Conservation (phyloP, 2,113 vertebrate genomes). For the Larimichthys crocea region DNA sequence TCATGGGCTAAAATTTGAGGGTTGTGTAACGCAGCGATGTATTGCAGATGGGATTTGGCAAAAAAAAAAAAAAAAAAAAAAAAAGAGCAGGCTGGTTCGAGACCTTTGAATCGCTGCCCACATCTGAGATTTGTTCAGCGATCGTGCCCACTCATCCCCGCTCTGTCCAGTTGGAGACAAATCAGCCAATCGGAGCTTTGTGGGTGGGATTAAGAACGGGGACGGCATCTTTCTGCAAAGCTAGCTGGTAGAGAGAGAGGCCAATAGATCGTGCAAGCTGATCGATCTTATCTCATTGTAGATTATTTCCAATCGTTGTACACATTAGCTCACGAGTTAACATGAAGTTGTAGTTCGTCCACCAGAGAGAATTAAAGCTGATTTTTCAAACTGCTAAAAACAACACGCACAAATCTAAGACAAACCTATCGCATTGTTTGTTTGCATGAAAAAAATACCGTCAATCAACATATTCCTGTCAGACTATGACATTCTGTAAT, state of each 20-base stretch:
- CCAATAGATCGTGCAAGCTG: background rate
- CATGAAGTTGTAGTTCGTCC: no score
- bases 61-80: background rate
- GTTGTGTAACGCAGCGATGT: background rate
- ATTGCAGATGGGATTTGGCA: background rate
- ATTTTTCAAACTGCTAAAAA: no score
- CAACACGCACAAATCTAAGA: no score
- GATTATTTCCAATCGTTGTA: background rate
- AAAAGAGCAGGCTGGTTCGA: background rate
- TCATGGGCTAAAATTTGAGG: background rate
- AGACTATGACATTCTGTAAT: no score
- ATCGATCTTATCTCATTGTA: background rate
- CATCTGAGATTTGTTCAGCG: constrained; percentile 2
- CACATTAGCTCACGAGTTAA: no score
- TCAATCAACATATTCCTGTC: no score
- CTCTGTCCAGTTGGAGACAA: constrained; percentile 2
- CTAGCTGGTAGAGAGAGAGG: no score
- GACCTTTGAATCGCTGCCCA: constrained; percentile 11
- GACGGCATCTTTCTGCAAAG: background rate
- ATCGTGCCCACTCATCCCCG: background rate
- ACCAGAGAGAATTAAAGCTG: no score
- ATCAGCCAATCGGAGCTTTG: background rate
- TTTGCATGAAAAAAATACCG: no score
- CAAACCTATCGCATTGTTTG: no score
- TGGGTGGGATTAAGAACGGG: background rate